phyloP scores from a whole-genome alignment of 2,113 vertebrate species.

The Hystrix cristata region DNA sequence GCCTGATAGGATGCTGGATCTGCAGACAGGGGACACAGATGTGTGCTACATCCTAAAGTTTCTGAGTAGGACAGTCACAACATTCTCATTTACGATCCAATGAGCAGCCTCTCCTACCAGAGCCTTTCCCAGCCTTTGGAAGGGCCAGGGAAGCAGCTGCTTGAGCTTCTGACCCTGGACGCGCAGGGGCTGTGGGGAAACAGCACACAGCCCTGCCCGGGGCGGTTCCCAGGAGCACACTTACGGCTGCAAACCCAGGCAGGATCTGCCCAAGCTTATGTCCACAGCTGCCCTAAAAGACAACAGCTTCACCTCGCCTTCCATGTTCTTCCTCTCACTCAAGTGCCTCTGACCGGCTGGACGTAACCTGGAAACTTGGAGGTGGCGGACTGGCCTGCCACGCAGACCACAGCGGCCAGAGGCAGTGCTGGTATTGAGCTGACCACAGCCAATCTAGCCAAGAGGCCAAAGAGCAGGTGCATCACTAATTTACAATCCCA shows the following conservation, averaged over 20 bases:
- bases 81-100: not conserved
- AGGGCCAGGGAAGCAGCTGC: not conserved
- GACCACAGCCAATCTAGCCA: not conserved
- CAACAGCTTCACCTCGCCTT: not conserved
- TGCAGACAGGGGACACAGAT: not conserved
- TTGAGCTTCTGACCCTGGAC: not conserved
- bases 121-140: not conserved
- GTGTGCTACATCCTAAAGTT: not conserved
- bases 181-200: fast-evolving
- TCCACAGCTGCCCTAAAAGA: not conserved
- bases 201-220: fast-evolving
- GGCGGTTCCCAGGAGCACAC: not conserved
- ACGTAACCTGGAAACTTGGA: not conserved
- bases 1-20: not conserved
- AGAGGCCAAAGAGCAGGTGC: not conserved
- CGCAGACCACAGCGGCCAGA: not conserved
- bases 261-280: no score
- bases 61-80: not conserved
- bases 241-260: not conserved
- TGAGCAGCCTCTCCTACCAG: not conserved
- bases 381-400: no score
- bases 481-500: not conserved
- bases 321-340: not conserved
- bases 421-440: fast-evolving
- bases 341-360: not conserved